Evolutionary conservation across 2,888 invertebrate genomes (phyloP), one percentile per base, ranked within the genome.

Genomic region (Lasioglossum malachurum): DNA sequence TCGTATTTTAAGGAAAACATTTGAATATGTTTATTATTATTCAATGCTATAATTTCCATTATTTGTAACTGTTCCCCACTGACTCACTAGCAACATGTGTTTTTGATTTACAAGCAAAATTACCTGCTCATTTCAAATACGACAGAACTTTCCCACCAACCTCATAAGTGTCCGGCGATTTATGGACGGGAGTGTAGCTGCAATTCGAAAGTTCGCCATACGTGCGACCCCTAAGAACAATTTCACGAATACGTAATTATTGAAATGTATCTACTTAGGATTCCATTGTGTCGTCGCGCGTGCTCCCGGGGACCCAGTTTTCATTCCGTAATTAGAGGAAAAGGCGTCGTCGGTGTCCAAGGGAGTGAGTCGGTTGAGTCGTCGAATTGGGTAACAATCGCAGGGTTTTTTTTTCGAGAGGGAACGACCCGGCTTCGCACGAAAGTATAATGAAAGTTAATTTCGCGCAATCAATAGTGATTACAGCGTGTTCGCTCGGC

Each of bases 361-460:
- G 5, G 64, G 60, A 16, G 2, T 2, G 14, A 35, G 35, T 64
- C 64, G 64, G 31, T 16, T 31, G 31, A 19, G 67, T 35, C 35
- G 35, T 19, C 31, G 67, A 69, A 69, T 69, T 69, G 67, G 67
- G 67, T 69, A 69, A 69, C 67, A 69, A 69, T 69, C 35, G 67
- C 67, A 10, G 35, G 67, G n/a, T 67, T 49, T 77, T 77, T 57
- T 69, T 49, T 77, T 67, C 19, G 27, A 46, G 64, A 31, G 44
- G 14, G 44, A 69, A 46, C 49, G 53, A 27, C 53, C 78, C 67
- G 7, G 35, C 35, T n/a, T 16, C 35, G 8, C 46, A 31, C 31
- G 75, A 35, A 44, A 31, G 35, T 14, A 27, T 67, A 78, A 75
- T 85, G 85, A 85, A 80, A 85, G 72, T 84, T 84, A 78, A 85